Conservation (phyloP, 2,113 vertebrate species). For the Entomyzon cyanotis region DNA sequence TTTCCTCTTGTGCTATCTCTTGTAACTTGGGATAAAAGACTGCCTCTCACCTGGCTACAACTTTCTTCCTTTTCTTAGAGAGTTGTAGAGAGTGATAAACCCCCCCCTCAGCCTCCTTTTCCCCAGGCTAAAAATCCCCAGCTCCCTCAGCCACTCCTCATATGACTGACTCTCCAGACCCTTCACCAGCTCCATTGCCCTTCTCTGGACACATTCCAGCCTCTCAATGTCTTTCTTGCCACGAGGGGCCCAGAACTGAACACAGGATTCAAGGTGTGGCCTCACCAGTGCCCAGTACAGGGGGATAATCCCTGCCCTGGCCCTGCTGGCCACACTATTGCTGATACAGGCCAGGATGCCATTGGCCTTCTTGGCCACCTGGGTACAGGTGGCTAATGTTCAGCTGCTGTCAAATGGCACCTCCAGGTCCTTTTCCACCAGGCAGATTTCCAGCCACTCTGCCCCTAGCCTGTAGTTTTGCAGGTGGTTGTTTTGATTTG, state of each 20-base stretch:
- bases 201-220: not conserved
- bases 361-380: not conserved
- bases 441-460: not conserved
- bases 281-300: not conserved
- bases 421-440: accelerated
- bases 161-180: no score
- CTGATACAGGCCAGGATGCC: not conserved
- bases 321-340: not conserved
- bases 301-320: not conserved
- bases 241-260: not conserved
- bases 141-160: no score
- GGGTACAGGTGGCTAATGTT: not conserved
- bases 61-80: not conserved
- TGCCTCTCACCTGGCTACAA: not conserved
- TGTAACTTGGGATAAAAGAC: not conserved
- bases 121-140: not conserved
- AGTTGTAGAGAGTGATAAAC: not conserved
- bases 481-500: not conserved
- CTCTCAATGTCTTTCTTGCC: not conserved
- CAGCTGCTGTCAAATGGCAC: not conserved
- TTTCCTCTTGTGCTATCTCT: not conserved
- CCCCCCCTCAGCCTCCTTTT: not conserved
- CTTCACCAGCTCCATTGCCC: not conserved
- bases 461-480: accelerated
- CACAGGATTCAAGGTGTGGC: accelerated